phyloP scores from a whole-genome alignment of 2,888 invertebrate genomes.

The Lycia hirtaria region DNA sequence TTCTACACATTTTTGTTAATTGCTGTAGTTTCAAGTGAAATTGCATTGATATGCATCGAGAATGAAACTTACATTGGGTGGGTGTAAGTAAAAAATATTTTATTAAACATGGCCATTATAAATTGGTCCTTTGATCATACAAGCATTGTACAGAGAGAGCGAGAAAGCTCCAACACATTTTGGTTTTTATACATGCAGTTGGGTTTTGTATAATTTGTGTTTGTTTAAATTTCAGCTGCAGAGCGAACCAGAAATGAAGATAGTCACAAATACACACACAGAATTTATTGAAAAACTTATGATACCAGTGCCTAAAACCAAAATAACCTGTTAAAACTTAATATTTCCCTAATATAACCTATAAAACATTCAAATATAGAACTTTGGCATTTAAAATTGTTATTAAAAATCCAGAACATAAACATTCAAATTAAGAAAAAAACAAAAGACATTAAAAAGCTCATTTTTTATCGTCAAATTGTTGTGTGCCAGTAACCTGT shows the following conservation, averaged over 20 bases:
- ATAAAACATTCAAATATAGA: neutral
- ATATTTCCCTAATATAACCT: neutral
- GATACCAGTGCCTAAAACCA: slow-evolving; percentile 55
- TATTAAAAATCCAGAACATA: neutral
- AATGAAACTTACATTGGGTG: too few species aligned
- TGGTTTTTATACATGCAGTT: too few species aligned
- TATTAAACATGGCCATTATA: too few species aligned
- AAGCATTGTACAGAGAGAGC: too few species aligned
- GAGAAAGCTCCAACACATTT: too few species aligned
- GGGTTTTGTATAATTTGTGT: neutral
- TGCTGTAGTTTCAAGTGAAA: too few species aligned
- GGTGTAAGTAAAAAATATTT: too few species aligned
- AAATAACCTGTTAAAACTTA: slow-evolving; percentile 20
- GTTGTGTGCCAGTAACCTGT: slow-evolving; percentile 32
- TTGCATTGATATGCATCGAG: too few species aligned
- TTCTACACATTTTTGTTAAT: too few species aligned
- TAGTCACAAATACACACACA: slow-evolving; percentile 50
- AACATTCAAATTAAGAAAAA: slow-evolving; percentile 15
- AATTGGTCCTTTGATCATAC: too few species aligned
- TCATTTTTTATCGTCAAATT: slow-evolving; percentile 8
- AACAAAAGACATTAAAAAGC: slow-evolving; percentile 3
- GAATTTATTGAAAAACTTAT: slow-evolving; percentile 51
- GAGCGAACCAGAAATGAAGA: slow-evolving; percentile 71
- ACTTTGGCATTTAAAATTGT: neutral
- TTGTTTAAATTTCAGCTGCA: slow-evolving; percentile 54